Evolutionary conservation across 2,113 vertebrate species (phyloP).

Genomic region (Vicugna pacos): DNA sequence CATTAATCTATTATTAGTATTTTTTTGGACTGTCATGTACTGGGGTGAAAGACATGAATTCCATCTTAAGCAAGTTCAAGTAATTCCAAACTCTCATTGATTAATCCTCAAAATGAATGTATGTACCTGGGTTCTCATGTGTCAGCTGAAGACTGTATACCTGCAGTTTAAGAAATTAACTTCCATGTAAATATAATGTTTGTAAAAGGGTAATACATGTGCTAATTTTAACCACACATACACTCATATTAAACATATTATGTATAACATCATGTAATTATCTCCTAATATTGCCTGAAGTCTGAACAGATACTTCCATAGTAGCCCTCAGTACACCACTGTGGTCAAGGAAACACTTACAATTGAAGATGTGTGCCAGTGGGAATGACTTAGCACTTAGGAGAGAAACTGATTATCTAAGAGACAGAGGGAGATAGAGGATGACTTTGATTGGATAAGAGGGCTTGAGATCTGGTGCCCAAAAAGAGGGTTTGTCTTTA

Average conservation of each 20-base stretch:
- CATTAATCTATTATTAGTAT: neutral
- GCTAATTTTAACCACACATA: neutral
- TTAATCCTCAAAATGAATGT: neutral
- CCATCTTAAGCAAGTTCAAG: slow-evolving; percentile 1
- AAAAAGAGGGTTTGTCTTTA: neutral
- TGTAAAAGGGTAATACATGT: neutral
- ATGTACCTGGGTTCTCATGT: neutral
- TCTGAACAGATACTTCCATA: neutral
- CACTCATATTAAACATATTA: neutral
- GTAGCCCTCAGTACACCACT: neutral
- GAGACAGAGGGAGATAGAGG: neutral
- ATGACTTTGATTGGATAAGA: neutral
- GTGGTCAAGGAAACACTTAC: neutral
- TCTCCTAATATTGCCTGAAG: neutral
- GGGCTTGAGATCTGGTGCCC: neutral
- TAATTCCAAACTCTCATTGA: neutral
- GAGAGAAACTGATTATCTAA: neutral
- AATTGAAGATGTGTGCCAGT: neutral
- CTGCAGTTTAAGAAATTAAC: neutral
- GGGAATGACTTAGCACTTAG: neutral
- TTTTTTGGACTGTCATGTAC: neutral
- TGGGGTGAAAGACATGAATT: neutral
- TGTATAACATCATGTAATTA: neutral
- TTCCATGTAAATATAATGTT: neutral
- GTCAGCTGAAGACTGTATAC: neutral